phyloP scores from a whole-genome alignment of 2,888 invertebrate genomes.

The Unio pictorum region DNA sequence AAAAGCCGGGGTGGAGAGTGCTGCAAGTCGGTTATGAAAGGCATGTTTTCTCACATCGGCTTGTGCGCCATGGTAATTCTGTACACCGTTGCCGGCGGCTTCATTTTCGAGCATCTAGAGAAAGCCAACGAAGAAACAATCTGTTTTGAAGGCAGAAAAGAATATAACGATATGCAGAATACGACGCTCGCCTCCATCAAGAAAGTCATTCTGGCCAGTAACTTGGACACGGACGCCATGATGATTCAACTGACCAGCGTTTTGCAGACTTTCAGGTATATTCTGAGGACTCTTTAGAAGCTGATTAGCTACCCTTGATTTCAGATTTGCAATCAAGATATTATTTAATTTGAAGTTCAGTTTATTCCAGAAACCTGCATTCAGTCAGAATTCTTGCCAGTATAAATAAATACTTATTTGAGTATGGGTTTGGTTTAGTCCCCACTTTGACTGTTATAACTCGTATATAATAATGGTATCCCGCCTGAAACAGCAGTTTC shows the following conservation, averaged over 20 bases:
- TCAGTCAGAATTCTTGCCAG: too few relatives aligned
- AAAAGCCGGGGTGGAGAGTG: neutral
- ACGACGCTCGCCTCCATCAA: slow-evolving; percentile 39
- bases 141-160: slow-evolving; percentile 58
- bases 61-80: slow-evolving; percentile 61
- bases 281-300: too few relatives aligned
- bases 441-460: too few relatives aligned
- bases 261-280: slow-evolving; percentile 18
- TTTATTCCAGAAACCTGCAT: too few relatives aligned
- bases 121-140: slow-evolving; percentile 63
- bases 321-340: too few relatives aligned
- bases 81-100: slow-evolving; percentile 69
- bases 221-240: slow-evolving; percentile 15
- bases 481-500: too few relatives aligned
- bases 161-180: slow-evolving; percentile 56
- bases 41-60: slow-evolving; percentile 68
- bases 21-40: slow-evolving; percentile 52
- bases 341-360: too few relatives aligned
- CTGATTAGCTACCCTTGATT: too few relatives aligned
- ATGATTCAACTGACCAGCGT: slow-evolving; percentile 17
- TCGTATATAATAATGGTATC: too few relatives aligned
- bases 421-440: too few relatives aligned
- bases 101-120: slow-evolving; percentile 68
- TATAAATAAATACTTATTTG: too few relatives aligned
- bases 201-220: slow-evolving; percentile 24